phyloP scores from a whole-genome alignment of 37 sponge, comb jelly and placozoan genomes.

The Geodia barretti region DNA sequence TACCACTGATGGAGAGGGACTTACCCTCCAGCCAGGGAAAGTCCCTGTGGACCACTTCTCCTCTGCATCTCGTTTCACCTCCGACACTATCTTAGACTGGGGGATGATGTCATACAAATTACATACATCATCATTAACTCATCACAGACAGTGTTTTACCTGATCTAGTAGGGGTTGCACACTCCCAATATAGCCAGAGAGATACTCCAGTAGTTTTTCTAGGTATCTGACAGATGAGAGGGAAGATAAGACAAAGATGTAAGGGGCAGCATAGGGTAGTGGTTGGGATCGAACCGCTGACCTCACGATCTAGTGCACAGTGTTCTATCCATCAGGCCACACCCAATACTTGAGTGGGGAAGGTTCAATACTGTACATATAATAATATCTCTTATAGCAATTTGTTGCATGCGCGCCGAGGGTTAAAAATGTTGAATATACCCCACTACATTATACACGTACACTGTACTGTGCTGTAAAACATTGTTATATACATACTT shows the following conservation, averaged over 20 bases:
- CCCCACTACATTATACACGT: background rate
- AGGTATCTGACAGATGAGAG: conserved; percentile 86
- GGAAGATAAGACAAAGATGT: background rate
- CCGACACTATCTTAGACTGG: conserved; percentile 5
- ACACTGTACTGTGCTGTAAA: background rate
- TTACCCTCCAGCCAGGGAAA: conserved; percentile 96
- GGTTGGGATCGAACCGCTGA: too few relatives aligned
- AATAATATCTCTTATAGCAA: too few relatives aligned
- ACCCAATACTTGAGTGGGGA: too few relatives aligned
- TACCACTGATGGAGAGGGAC: background rate
- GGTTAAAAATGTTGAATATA: too few relatives aligned
- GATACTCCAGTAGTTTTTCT: conserved; percentile 70
- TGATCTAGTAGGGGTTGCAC: conserved; percentile 83
- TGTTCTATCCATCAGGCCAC: too few relatives aligned
- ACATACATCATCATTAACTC: background rate
- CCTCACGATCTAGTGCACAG: too few relatives aligned
- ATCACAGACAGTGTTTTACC: background rate
- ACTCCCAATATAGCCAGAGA: conserved; percentile 65
- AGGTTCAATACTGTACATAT: too few relatives aligned
- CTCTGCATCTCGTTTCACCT: conserved; percentile 71
- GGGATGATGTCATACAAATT: too few relatives aligned
- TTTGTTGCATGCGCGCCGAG: too few relatives aligned
- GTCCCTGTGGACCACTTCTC: conserved; percentile 83
- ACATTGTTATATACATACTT: conserved; percentile 24
- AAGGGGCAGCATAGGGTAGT: too few relatives aligned